These are phyloP conservation scores for Podarcis lilfordi DNA, from an alignment of 2,797 vertebrate genomes.

Conservation along the genomic window DNA sequence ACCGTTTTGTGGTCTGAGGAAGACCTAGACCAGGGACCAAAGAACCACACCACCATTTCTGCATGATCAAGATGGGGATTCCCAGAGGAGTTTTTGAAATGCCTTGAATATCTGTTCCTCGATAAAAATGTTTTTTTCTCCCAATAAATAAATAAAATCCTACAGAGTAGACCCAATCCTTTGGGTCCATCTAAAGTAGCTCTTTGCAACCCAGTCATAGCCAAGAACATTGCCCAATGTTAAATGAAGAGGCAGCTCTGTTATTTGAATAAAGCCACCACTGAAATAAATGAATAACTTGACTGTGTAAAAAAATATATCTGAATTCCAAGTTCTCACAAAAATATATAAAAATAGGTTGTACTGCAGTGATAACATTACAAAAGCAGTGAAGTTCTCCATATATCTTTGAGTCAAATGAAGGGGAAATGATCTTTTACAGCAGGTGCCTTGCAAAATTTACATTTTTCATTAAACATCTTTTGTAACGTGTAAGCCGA, in stretches of 20 bases:
- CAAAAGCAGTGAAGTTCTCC: background rate
- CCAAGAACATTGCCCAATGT: background rate
- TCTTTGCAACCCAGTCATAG: background rate
- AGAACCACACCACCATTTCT: background rate
- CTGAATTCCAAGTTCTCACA: background rate
- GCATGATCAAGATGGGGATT: background rate
- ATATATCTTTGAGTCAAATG: slow-evolving; percentile 33
- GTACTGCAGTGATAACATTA: slow-evolving; percentile 2
- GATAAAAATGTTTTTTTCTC: background rate
- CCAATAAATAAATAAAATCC: background rate
- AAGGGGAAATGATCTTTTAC: slow-evolving; percentile 18
- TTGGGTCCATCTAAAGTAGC: background rate
- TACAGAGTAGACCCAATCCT: background rate
- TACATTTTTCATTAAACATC: slow-evolving; percentile 43
- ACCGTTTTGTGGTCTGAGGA: background rate
- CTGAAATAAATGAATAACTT: slow-evolving; percentile 2
- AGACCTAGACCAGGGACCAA: background rate
- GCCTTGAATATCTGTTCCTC: background rate
- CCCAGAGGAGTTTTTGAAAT: background rate
- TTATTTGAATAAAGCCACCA: background rate
- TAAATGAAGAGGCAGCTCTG: background rate
- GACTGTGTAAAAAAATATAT: background rate
- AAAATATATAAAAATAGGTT: background rate
- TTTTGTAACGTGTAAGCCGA: slow-evolving; percentile 32
- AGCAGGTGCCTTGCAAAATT: slow-evolving; percentile 1